Base-by-base conservation (phyloP, 92 coral and sea anemone genomes). In the Metridium senile region DNA sequence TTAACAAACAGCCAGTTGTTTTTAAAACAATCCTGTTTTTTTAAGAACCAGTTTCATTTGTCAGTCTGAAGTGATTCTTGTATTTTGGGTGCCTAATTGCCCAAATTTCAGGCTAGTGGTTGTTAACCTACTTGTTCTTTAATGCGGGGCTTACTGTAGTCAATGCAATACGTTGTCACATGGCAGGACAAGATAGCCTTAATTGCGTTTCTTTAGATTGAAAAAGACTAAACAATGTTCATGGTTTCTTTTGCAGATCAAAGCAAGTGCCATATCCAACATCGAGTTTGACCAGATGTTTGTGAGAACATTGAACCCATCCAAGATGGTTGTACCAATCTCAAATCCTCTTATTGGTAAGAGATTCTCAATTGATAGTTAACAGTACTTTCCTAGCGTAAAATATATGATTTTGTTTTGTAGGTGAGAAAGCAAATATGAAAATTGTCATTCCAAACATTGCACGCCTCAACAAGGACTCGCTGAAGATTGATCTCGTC, bases 211-310 rank as follows among this genome's bases (percentile, higher is more conserved):
- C 13, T 4, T 39, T 39, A n/a, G n/a, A 13, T 39, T 39, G 49
- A n/a, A n/a, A n/a, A n/a, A n/a, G n/a, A n/a, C n/a, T 32, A 0
- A 67, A 33, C 10, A 62, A 22, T 27, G n/a, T n/a, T n/a, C n/a
- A 17, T 8, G 17, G 52, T 17, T 57, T 58, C 20, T 7, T 58
- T 29, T 54, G 62, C 67, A 89, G 83, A 89, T 89, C 79, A 86
- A 83, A 43, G 82, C 90, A 11, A 85, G 81, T 62, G 67, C 87
- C 58, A 67, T 75, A 19, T 67, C 86, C 33, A 89, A 89, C 68
- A 75, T 85, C 82, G 80, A 81, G 45, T 89, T 89, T 32, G 89
- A 89, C 62, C 57, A 32, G 33, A 63, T 57, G 72, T 75, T 75
- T 30, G 68, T 62, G 23, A 75, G 68, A 31, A 62, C 71, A 9